phyloP scores from a whole-genome alignment of 2,888 invertebrate species.

The Aradus depressus region DNA sequence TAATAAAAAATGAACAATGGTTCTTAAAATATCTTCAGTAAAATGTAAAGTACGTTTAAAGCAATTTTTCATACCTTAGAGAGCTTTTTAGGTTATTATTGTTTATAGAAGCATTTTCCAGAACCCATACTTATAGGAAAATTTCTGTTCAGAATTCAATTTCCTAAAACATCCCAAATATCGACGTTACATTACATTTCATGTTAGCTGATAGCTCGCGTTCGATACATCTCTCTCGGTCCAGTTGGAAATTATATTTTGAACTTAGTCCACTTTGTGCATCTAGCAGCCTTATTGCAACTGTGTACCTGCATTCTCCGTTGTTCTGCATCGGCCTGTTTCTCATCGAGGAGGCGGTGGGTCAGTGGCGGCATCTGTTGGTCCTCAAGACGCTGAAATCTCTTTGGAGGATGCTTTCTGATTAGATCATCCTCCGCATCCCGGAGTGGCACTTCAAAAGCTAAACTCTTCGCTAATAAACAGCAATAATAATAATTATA shows the following conservation, averaged over 20 bases:
- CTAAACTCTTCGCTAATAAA: slow-evolving; percentile 35
- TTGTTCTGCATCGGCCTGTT: slow-evolving; percentile 59
- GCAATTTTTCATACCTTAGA: too few relatives aligned
- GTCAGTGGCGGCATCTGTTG: slow-evolving; percentile 46
- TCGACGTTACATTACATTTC: too few relatives aligned
- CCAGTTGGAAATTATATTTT: background rate
- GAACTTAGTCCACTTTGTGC: background rate
- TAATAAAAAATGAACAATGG: too few relatives aligned
- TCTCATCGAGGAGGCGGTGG: slow-evolving; percentile 52
- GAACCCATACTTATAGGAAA: too few relatives aligned
- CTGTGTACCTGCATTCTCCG: slow-evolving; percentile 48
- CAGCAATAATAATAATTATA: background rate
- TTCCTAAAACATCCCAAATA: too few relatives aligned
- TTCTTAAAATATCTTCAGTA: too few relatives aligned
- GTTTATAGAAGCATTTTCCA: too few relatives aligned
- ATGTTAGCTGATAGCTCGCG: too few relatives aligned
- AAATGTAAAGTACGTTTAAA: too few relatives aligned
- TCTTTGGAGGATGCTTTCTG: slow-evolving; percentile 52
- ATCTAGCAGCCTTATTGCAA: slow-evolving; percentile 31
- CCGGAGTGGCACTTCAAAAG: slow-evolving; percentile 49
- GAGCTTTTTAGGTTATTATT: too few relatives aligned
- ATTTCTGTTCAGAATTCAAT: too few relatives aligned
- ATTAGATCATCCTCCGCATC: slow-evolving; percentile 42
- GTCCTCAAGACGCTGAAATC: slow-evolving; percentile 55
- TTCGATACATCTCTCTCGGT: too few relatives aligned